Percentiles rank a stretch among this genome's conserved stretches.
Evolutionary conservation across 2,888 invertebrate genomes (phyloP).

Genomic region (Halocaridina rubra): DNA sequence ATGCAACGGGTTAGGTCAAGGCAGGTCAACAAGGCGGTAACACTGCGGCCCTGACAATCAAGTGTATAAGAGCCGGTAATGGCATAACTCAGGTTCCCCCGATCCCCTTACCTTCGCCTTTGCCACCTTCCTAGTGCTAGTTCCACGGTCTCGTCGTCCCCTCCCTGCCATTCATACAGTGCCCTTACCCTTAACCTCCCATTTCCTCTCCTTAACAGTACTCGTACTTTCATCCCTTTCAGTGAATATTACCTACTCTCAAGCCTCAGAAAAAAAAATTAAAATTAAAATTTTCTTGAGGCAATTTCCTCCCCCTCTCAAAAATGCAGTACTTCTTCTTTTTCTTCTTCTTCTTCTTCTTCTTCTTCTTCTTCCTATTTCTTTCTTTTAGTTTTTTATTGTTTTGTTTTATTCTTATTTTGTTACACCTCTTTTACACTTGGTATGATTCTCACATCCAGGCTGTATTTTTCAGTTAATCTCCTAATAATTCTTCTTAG

Average conservation of each 20-base stretch:
- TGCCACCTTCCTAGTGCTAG: neutral
- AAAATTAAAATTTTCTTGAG: too few species aligned
- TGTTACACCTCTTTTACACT: neutral
- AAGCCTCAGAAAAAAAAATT: too few species aligned
- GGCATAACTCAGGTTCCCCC: slow-evolving; percentile 31
- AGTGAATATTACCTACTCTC: too few species aligned
- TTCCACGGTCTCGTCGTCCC: neutral
- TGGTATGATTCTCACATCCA: too few species aligned
- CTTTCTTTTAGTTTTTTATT: neutral
- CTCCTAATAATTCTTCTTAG: neutral
- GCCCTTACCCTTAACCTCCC: neutral
- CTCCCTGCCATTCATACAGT: neutral
- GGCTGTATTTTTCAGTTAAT: too few species aligned
- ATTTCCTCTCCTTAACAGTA: neutral
- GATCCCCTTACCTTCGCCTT: neutral
- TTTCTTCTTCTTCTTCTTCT: neutral
- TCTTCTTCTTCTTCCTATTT: neutral
- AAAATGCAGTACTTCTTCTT: too few species aligned
- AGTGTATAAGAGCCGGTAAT: slow-evolving; percentile 50
- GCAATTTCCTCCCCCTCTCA: neutral
- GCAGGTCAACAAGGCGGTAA: slow-evolving; percentile 30
- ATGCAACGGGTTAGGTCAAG: neutral
- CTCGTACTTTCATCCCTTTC: too few species aligned
- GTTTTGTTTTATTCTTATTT: neutral
- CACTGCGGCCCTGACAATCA: slow-evolving; percentile 46